These are phyloP conservation scores for Philotrypesis tridentata DNA, from an alignment of 1,140 invertebrate genomes.

Conservation along the genomic window DNA sequence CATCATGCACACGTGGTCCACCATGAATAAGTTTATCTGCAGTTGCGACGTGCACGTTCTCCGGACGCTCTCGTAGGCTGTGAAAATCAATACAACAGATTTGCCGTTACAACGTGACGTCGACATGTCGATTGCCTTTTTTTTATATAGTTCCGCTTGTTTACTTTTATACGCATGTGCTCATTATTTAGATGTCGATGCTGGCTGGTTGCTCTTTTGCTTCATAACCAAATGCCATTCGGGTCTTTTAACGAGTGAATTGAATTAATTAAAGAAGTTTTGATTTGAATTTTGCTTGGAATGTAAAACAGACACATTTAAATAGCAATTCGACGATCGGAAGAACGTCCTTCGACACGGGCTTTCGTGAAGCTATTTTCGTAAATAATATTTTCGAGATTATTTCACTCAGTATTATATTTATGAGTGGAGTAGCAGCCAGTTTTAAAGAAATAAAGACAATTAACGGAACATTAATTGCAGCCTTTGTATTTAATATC, in stretches of 20 bases:
- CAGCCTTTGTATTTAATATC: too few species aligned
- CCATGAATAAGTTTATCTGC: slow-evolving; percentile 97
- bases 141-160: neutral
- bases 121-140: slow-evolving; percentile 4
- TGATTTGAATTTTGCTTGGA: too few species aligned
- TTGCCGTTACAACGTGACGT: slow-evolving; percentile 20
- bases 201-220: neutral
- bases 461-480: too few species aligned
- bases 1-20: slow-evolving; percentile 98
- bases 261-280: neutral
- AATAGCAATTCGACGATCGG: too few species aligned
- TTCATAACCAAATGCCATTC: neutral
- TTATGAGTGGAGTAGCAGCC: too few species aligned
- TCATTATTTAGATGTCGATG: neutral
- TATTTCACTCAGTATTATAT: too few species aligned
- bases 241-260: neutral
- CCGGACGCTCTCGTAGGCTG: slow-evolving; percentile 90
- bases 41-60: slow-evolving; percentile 93
- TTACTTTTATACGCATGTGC: neutral
- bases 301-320: too few species aligned
- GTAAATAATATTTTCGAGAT: too few species aligned
- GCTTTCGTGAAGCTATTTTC: too few species aligned
- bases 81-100: slow-evolving; percentile 63
- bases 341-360: too few species aligned
- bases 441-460: too few species aligned